Evolutionary conservation across 2,113 vertebrate genomes (phyloP).

Genomic region (Capricornis sumatraensis): DNA sequence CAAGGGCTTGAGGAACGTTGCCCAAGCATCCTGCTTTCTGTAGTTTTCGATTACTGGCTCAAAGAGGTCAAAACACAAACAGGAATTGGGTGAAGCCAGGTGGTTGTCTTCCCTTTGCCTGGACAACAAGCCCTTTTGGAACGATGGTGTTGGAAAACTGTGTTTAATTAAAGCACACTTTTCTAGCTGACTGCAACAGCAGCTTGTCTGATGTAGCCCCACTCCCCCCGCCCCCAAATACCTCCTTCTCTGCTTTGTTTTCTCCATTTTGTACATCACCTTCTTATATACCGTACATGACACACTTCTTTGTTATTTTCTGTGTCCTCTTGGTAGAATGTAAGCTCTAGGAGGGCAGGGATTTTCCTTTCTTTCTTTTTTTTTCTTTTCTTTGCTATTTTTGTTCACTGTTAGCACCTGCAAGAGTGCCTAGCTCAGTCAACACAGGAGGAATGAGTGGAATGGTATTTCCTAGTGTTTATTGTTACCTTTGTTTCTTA

Average conservation of each 20-base stretch:
- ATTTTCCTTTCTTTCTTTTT: neutral
- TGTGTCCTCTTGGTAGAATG: neutral
- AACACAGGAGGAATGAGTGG: neutral
- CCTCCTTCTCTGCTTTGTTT: neutral
- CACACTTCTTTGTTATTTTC: neutral
- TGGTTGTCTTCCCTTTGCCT: neutral
- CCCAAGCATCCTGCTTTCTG: neutral
- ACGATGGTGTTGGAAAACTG: neutral
- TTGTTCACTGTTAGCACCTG: neutral
- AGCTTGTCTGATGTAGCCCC: neutral
- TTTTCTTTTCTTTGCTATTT: neutral
- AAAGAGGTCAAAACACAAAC: neutral
- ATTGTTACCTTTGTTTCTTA: neutral
- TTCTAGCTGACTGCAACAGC: neutral
- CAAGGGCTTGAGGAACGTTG: neutral
- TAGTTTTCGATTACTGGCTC: neutral
- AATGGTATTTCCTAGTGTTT: neutral
- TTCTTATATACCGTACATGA: neutral
- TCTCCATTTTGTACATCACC: neutral
- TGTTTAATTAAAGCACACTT: neutral
- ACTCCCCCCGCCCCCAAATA: neutral
- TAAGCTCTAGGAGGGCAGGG: neutral
- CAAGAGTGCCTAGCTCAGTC: neutral
- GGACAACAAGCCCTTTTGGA: neutral
- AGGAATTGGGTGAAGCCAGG: neutral